These are phyloP conservation scores for Molossus alvarezi DNA, from an alignment of 2,797 vertebrate genomes.

Conservation along the genomic window DNA sequence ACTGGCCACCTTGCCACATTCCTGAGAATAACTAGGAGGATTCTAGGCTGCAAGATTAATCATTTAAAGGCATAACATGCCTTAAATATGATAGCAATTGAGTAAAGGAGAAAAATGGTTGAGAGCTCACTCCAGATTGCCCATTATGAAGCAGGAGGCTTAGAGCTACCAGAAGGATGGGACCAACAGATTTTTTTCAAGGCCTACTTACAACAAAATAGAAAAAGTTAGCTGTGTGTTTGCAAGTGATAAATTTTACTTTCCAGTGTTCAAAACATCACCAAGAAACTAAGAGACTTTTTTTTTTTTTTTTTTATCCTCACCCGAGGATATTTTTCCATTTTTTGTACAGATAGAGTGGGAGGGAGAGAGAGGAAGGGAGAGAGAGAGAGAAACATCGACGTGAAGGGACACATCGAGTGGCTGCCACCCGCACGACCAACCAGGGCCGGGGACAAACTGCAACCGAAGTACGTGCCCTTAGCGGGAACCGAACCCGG, in stretches of 20 bases:
- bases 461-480: too few relatives aligned
- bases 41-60: not conserved
- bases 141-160: not conserved
- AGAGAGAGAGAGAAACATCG: too few relatives aligned
- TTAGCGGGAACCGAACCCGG: too few relatives aligned
- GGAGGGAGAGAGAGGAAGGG: too few relatives aligned
- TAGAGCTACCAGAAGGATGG: not conserved
- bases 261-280: not conserved
- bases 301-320: too few relatives aligned
- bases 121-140: not conserved
- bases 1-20: not conserved
- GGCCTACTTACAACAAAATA: not conserved
- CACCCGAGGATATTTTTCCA: too few relatives aligned
- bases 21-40: not conserved
- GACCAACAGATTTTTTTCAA: not conserved
- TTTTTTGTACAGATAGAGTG: too few relatives aligned
- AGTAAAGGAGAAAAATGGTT: not conserved
- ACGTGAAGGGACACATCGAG: too few relatives aligned
- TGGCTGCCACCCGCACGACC: too few relatives aligned
- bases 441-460: too few relatives aligned
- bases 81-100: constrained; percentile 12
- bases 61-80: not conserved
- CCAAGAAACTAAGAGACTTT: constrained; percentile 7
- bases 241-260: not conserved
- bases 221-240: not conserved